Base-by-base conservation (phyloP, 2,113 vertebrate species). In the Pelecanus crispus region DNA sequence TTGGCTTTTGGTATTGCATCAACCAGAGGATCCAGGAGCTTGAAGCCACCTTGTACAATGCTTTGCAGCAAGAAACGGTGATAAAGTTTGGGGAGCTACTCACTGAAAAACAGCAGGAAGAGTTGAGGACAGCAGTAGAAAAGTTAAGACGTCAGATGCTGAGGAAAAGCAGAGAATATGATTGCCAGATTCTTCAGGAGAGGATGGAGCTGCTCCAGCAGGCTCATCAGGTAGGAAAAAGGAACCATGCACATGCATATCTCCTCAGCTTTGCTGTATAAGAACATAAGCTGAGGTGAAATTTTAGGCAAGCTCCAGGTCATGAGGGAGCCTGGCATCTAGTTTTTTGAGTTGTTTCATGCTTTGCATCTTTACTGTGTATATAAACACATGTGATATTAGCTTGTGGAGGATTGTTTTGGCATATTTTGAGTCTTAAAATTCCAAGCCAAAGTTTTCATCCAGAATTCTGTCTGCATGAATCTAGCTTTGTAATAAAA, bases 151-250 rank as follows among this genome's bases (percentile, higher is more conserved):
- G 99, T 88, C 99, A 99, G 98, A 99, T 99, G 99, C 97, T 99
- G 94, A 98, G 99, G 82, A 99, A 99, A 96, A 99, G 99, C 97
- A 98, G 99, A 83, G 99, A 99, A 86, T 99, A 99, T 5, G 99
- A 99, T 97, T 99, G 99, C 94, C 99, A 99, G 97, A 99, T 99
- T 88, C 98, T 99, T 75, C 99, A 99, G 97, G 99, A 99, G 97
- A 98, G 99, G 70, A 99, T 99, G 99, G 99, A 99, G 94, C 98
- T 99, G 89, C 98, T 99, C 61, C 99, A 99, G 96, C 99, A 99
- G 97, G 99, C 99, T 34, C 99, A 99, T 81, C 99, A 99, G 99
- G 99, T 99, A 89, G 93, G 73, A 62, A 66, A 72, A 44, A 45
- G 53, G 25, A 92, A 14, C 13, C 0, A 44, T 1, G 13, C 11